Percentiles rank a stretch among this genome's conserved stretches.
Conservation (phyloP, 2,797 vertebrate genomes). For the Percopsis omiscomaycus region DNA sequence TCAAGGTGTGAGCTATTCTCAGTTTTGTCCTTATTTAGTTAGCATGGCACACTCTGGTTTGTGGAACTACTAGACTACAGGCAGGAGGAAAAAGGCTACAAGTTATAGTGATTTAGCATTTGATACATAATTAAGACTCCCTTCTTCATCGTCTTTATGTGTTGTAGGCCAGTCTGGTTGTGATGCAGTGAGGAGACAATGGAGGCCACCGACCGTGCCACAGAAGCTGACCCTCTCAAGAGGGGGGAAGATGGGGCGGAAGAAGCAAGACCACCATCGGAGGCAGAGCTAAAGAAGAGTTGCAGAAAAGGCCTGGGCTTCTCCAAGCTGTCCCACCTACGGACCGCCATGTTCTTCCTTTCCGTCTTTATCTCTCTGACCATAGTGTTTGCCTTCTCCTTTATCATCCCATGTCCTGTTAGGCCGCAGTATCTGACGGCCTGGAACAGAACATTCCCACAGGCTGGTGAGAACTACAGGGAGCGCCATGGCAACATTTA, state of each 20-base stretch:
- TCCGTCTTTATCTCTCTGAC: slow-evolving; percentile 87
- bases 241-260: slow-evolving; percentile 69
- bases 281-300: slow-evolving; percentile 54
- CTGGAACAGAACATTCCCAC: slow-evolving; percentile 78
- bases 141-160: slow-evolving; percentile 23
- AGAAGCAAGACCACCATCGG: slow-evolving; percentile 35
- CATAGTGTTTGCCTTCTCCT: slow-evolving; percentile 92
- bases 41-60: too few relatives aligned
- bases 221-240: slow-evolving; percentile 87
- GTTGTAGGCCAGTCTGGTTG: slow-evolving; percentile 28
- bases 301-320: slow-evolving; percentile 61
- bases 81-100: too few relatives aligned
- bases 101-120: too few relatives aligned
- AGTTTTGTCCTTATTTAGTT: too few relatives aligned
- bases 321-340: slow-evolving; percentile 82
- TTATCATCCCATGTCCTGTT: slow-evolving; percentile 91
- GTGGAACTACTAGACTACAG: too few relatives aligned
- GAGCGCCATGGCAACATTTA: neutral
- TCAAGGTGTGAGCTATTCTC: too few relatives aligned
- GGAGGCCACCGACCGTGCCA: slow-evolving; percentile 76
- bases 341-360: slow-evolving; percentile 86
- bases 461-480: slow-evolving; percentile 74
- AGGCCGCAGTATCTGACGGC: slow-evolving; percentile 75
- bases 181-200: slow-evolving; percentile 65
- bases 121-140: slow-evolving; percentile 14